Conservation (phyloP, 2,113 vertebrate genomes). For the Acanthisitta chloris region DNA sequence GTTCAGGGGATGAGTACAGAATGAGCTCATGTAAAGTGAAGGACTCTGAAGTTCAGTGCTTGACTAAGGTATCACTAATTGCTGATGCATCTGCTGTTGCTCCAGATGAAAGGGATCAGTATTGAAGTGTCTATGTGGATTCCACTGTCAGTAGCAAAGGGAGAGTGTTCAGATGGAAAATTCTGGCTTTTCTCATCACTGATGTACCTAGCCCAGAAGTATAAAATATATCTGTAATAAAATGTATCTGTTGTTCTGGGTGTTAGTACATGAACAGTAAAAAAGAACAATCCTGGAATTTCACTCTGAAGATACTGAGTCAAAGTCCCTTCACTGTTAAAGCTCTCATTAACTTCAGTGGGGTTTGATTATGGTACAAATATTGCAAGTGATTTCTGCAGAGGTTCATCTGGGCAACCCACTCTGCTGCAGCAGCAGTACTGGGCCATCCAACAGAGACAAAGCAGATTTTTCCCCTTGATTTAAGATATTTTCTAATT, state of each 20-base stretch:
- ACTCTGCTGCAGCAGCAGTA: neutral
- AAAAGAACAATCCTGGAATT: neutral
- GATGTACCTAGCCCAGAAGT: neutral
- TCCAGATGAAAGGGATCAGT: neutral
- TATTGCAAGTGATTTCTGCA: neutral
- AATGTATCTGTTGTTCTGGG: neutral
- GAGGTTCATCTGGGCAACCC: neutral
- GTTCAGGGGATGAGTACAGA: neutral
- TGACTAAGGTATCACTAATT: neutral
- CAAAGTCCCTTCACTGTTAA: neutral
- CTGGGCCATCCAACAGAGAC: neutral
- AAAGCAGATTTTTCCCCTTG: neutral
- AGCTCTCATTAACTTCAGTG: neutral
- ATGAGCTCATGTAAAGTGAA: neutral
- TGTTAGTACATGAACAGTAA: neutral
- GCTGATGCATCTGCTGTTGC: neutral
- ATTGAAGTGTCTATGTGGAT: neutral
- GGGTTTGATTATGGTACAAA: neutral
- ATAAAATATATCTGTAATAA: neutral
- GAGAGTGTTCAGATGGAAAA: neutral
- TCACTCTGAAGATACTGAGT: neutral
- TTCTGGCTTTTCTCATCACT: neutral
- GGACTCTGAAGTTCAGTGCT: neutral
- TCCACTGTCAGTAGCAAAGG: neutral
- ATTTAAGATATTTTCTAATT: neutral